These are phyloP conservation scores for Sepioteuthis lessoniana DNA, from an alignment of 2,888 invertebrate genomes.

Conservation along the genomic window DNA sequence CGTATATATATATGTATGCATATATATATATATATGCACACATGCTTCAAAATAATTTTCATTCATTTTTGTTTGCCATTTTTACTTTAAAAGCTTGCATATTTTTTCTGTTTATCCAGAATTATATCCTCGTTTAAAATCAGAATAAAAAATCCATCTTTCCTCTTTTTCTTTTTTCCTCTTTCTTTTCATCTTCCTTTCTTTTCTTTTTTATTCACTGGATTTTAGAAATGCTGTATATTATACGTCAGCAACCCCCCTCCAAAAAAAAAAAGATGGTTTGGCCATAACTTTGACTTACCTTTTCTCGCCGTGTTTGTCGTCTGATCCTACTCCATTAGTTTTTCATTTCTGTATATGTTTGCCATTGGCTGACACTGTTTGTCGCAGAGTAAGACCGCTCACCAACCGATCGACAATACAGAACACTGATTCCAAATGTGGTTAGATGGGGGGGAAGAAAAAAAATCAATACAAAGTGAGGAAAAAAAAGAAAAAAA, in stretches of 20 bases:
- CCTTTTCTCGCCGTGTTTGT: background rate
- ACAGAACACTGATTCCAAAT: constrained; percentile 4
- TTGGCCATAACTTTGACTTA: background rate
- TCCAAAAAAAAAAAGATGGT: background rate
- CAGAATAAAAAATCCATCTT: too few species aligned
- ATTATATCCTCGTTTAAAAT: too few species aligned
- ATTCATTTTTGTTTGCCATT: background rate
- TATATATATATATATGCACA: background rate
- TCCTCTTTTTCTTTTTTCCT: too few species aligned
- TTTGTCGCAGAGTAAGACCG: background rate
- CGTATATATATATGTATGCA: background rate
- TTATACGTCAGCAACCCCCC: background rate
- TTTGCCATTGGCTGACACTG: background rate
- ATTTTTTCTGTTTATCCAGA: too few species aligned
- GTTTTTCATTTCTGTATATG: background rate
- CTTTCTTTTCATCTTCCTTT: background rate
- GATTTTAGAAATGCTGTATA: background rate
- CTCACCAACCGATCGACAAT: constrained; percentile 21
- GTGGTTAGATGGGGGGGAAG: background rate
- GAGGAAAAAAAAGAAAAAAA: background rate
- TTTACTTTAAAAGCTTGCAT: too few species aligned
- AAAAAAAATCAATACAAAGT: background rate
- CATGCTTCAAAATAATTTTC: background rate
- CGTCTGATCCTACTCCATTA: background rate
- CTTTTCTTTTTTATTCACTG: background rate